These are phyloP conservation scores for Pogoniulus pusillus DNA, from an alignment of 2,797 vertebrate genomes.

Conservation along the genomic window DNA sequence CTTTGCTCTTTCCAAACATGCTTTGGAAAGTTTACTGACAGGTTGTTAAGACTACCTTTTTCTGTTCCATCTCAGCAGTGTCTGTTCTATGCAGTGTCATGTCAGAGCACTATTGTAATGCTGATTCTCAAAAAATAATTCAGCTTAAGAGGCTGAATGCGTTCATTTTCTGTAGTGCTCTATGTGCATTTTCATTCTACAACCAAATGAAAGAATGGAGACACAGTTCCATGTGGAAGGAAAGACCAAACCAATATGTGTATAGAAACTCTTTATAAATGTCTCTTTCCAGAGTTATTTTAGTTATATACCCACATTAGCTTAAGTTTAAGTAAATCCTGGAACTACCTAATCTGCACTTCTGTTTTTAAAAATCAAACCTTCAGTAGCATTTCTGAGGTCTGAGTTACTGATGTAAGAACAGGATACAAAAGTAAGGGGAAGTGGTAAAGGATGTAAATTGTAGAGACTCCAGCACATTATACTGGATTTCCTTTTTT, in stretches of 20 bases:
- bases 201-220: background rate
- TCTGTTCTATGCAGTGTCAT: background rate
- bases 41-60: background rate
- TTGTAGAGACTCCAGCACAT: background rate
- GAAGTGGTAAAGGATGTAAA: background rate
- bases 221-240: background rate
- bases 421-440: background rate
- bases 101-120: background rate
- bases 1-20: constrained; percentile 20
- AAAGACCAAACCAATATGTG: background rate
- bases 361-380: background rate
- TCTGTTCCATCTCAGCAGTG: constrained; percentile 10
- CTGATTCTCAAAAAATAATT: background rate
- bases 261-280: background rate
- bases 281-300: background rate
- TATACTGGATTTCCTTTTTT: background rate
- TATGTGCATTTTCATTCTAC: background rate
- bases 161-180: background rate
- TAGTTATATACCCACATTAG: background rate
- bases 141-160: background rate
- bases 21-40: constrained; percentile 20
- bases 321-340: background rate
- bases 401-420: background rate
- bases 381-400: background rate
- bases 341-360: background rate